Evolutionary conservation across 2,797 vertebrate species (phyloP), one percentile per base, ranked within the genome.

Genomic region (Hyperoplus immaculatus): DNA sequence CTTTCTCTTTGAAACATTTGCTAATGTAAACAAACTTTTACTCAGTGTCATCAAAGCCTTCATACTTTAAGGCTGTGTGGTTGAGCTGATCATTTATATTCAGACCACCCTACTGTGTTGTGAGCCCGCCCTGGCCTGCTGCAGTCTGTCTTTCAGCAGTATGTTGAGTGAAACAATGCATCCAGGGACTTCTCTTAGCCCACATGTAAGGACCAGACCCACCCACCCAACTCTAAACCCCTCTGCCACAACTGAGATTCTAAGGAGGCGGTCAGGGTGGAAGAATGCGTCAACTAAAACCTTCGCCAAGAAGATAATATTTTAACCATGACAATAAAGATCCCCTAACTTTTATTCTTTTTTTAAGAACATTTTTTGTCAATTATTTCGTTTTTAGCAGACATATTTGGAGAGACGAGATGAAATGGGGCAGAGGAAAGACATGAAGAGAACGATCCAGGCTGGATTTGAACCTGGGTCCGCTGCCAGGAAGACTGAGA

Each of bases 61-160:
- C 41, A 2, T 15, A 18, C 54, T 69, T 59, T 70, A 54, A 38
- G 51, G 38, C 8, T 21, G 63, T 66, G 68, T 56, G 29, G 29
- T 53, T 39, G 46, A 56, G 9, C 51, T 64, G 61, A 69, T 77
- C 46, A 51, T 60, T 70, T 62, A 15, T 21, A 38, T 54, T 67
- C n/a, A 58, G 87, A 85, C 84, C 89, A 86, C 76, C 80, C 51
- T 47, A 63, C 65, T 65, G 62, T 57, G 54, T 10, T 66, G 21
- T 41, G 42, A 77, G 55, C 29, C 80, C 38, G 49, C 63, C n/a
- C 18, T n/a, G 56, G 67, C 60, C 71, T 56, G 81, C 84, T 83
- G 83, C 59, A 60, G 49, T 57, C 59, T 46, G 67, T 89, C 86
- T 86, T 60, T 89, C 77, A 82, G 54, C 51, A 50, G n/a, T 41